phyloP scores from a whole-genome alignment of 2,888 invertebrate genomes.

The Caenorhabditis sp. region DNA sequence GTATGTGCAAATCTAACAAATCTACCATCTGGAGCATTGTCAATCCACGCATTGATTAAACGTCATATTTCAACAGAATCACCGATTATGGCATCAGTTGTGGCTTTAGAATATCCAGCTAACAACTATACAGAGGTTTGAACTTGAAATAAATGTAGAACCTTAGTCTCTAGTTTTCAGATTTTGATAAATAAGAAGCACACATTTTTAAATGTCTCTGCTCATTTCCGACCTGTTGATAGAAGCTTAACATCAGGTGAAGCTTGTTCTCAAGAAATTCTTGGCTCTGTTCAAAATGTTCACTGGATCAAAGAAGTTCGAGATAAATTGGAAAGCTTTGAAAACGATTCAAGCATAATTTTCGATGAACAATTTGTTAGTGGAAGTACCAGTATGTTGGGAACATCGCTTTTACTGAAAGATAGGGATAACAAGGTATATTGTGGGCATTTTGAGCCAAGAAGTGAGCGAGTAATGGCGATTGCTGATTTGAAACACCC shows the following conservation, averaged over 20 bases:
- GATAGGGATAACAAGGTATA: conserved; percentile 39
- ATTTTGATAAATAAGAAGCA: conserved; percentile 53
- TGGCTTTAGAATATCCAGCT: conserved; percentile 58
- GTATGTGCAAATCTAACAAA: conserved; percentile 57
- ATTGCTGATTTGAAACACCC: conserved; percentile 47
- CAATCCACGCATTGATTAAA: conserved; percentile 49
- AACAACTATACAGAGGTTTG: conserved; percentile 58
- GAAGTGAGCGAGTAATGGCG: conserved; percentile 34
- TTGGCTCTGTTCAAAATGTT: conserved; percentile 43
- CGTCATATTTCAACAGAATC: conserved; percentile 40
- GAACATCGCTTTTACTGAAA: conserved; percentile 33
- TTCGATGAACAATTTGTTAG: conserved; percentile 46
- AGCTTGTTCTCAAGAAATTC: conserved; percentile 53
- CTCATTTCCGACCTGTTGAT: conserved; percentile 51
- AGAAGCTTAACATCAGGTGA: conserved; percentile 50
- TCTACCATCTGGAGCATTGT: conserved; percentile 50
- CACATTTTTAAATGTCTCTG: conserved; percentile 36
- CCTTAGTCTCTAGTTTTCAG: too few species aligned
- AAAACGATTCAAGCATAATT: conserved; percentile 49
- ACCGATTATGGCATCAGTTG: conserved; percentile 50
- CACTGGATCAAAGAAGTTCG: conserved; percentile 39
- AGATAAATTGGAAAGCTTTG: conserved; percentile 24
- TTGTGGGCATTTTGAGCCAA: conserved; percentile 52
- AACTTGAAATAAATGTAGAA: background rate
- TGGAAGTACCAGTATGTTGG: conserved; percentile 43